These are phyloP conservation scores for Rhabdomys pumilio DNA, from an alignment of 2,797 vertebrate species.

Conservation along the genomic window DNA sequence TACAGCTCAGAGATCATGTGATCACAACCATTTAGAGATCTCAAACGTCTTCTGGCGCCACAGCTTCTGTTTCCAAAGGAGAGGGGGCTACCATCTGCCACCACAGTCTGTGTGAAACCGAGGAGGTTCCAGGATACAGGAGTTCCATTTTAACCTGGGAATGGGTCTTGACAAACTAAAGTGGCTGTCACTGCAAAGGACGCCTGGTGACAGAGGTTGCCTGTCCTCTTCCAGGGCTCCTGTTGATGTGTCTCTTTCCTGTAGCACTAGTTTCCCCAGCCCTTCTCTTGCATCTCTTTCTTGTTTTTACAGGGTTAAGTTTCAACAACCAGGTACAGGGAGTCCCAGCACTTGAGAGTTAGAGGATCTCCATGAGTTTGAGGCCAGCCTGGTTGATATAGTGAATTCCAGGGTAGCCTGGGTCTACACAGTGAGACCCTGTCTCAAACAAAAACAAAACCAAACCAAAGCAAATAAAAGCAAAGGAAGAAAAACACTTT, in stretches of 20 bases:
- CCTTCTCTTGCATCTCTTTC: neutral
- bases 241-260: neutral
- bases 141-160: neutral
- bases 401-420: neutral
- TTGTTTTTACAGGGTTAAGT: neutral
- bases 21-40: neutral
- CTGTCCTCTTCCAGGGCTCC: neutral
- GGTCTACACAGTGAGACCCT: neutral
- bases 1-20: neutral
- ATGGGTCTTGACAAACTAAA: neutral
- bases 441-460: neutral
- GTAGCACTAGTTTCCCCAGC: neutral
- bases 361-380: neutral
- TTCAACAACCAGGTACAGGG: neutral
- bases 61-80: neutral
- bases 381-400: neutral
- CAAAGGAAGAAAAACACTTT: neutral
- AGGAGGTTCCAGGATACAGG: neutral
- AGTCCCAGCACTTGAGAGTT: neutral
- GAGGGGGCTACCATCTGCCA: neutral
- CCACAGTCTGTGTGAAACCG: neutral
- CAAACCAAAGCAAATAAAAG: neutral
- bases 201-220: neutral
- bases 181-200: neutral
- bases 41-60: neutral